Conservation (phyloP, 2,113 vertebrate genomes). For the Elephantulus edwardii region DNA sequence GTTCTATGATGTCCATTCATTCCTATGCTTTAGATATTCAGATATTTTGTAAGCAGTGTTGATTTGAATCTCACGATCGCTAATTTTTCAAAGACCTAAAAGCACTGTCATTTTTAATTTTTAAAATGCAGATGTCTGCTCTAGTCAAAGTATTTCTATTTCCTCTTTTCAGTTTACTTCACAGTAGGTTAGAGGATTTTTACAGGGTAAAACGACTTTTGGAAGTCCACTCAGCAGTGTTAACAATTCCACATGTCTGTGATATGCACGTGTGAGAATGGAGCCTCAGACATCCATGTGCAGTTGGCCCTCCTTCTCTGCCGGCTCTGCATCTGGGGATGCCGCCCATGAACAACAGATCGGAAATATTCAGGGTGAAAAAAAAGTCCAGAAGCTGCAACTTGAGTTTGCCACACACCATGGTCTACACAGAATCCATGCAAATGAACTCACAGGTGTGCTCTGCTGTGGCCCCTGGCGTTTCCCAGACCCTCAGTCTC, state of each 20-base stretch:
- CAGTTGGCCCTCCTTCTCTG: neutral
- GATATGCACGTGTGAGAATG: neutral
- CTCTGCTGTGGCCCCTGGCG: no score
- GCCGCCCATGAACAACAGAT: neutral
- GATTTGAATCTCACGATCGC: slow-evolving; percentile 36
- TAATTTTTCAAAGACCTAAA: neutral
- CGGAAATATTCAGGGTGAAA: neutral
- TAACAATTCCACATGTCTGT: neutral
- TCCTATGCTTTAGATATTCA: neutral
- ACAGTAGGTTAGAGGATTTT: neutral
- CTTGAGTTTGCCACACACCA: neutral
- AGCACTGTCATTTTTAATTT: neutral
- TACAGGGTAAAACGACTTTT: slow-evolving; percentile 34
- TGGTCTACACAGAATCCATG: neutral
- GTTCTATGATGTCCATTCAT: neutral
- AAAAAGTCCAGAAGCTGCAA: neutral
- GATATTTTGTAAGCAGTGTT: slow-evolving; percentile 52
- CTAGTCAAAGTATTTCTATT: slow-evolving; percentile 29
- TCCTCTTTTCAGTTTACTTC: neutral
- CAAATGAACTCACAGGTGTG: neutral
- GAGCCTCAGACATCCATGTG: neutral
- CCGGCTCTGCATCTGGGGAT: neutral
- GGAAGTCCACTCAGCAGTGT: slow-evolving; percentile 16
- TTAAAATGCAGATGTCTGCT: neutral
- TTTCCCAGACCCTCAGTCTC: neutral